phyloP scores from a whole-genome alignment of 1,140 invertebrate species.

The Drosophila prosaltans region DNA sequence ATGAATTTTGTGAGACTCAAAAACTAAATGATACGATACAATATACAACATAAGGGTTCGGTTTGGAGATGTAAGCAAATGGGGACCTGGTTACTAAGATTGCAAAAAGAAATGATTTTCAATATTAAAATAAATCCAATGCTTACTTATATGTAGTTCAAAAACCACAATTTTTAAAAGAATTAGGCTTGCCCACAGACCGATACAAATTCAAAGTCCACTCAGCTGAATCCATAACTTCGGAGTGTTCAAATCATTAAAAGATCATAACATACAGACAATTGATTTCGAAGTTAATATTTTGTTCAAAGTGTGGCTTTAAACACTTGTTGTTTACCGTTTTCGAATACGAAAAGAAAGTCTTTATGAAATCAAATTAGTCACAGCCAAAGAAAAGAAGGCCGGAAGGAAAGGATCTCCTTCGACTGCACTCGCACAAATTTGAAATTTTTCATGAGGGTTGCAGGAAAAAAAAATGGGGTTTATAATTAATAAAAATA shows the following conservation, averaged over 20 bases:
- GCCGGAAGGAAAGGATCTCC: not conserved
- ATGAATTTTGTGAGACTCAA: conserved; percentile 76
- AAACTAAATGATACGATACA: conserved; percentile 56
- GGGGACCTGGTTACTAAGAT: conserved; percentile 33
- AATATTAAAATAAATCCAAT: not conserved
- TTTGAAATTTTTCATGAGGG: not conserved
- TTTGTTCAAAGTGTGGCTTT: too few relatives aligned
- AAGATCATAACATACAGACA: too few relatives aligned
- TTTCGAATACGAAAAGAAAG: too few relatives aligned
- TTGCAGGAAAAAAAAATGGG: conserved; percentile 13
- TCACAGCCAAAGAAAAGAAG: conserved; percentile 22
- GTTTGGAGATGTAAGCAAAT: conserved; percentile 19
- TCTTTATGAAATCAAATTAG: conserved; percentile 11
- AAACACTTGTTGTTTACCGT: too few relatives aligned
- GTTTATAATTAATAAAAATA: conserved; percentile 40
- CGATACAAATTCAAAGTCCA: too few relatives aligned
- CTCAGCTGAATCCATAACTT: too few relatives aligned
- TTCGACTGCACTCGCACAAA: conserved; percentile 8
- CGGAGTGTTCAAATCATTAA: too few relatives aligned
- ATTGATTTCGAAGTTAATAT: too few relatives aligned
- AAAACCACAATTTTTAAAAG: too few relatives aligned
- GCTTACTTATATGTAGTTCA: not conserved
- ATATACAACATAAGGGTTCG: not conserved
- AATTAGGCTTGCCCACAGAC: too few relatives aligned
- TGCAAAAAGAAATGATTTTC: not conserved